Evolutionary conservation across 2,888 invertebrate species (phyloP).

Genomic region (Nomada ruficornis): DNA sequence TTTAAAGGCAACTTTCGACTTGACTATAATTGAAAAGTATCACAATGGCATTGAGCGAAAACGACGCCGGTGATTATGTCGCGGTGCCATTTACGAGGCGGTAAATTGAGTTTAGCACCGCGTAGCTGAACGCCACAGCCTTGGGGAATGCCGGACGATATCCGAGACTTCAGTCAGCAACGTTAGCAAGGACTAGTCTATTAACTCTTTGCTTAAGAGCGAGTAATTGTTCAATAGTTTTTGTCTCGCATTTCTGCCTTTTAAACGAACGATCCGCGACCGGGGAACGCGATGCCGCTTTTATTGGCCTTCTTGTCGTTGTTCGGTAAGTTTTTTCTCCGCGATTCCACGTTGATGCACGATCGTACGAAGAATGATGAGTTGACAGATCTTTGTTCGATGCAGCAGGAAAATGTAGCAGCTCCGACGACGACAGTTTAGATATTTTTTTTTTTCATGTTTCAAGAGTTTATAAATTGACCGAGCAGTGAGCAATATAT

Average conservation of each 20-base stretch:
- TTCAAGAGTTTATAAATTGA: too few species aligned
- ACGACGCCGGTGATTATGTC: constrained; percentile 54
- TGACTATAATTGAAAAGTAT: not conserved
- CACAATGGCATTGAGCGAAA: constrained; percentile 67
- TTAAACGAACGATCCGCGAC: constrained; percentile 10
- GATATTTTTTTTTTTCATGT: not conserved
- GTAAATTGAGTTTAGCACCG: constrained; percentile 74
- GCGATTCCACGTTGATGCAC: not conserved
- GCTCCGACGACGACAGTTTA: not conserved
- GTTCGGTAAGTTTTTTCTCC: not conserved
- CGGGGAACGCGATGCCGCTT: constrained; percentile 5
- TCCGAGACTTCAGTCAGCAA: constrained; percentile 20
- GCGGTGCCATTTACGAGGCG: constrained; percentile 68
- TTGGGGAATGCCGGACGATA: constrained; percentile 59
- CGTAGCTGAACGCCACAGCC: constrained; percentile 64
- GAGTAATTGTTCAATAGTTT: constrained; percentile 42
- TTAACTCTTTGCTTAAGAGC: constrained; percentile 50
- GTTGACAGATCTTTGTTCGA: not conserved
- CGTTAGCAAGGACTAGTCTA: constrained; percentile 35
- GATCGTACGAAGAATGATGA: not conserved
- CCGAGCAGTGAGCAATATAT: too few species aligned
- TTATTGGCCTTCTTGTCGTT: constrained; percentile 7
- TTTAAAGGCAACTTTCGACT: not conserved
- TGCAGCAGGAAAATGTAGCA: not conserved
- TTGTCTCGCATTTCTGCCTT: constrained; percentile 4